Evolutionary conservation across 1,140 invertebrate species (phyloP).

Genomic region (Drosophila aff.): DNA sequence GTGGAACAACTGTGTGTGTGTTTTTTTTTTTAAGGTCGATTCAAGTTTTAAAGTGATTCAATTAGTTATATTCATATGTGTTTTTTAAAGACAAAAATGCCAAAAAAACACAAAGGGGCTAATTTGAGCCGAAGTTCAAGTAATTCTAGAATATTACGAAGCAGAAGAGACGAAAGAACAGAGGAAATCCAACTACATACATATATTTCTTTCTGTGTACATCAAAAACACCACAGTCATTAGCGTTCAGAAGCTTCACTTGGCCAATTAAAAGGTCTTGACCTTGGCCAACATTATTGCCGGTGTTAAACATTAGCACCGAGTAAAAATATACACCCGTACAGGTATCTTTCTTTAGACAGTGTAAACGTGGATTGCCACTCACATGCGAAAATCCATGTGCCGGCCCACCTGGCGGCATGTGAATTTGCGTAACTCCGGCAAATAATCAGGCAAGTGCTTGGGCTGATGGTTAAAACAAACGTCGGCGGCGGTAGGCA

Average conservation of each 20-base stretch:
- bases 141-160: too few relatives aligned
- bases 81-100: too few relatives aligned
- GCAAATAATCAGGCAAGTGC: slow-evolving; percentile 55
- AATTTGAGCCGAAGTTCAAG: too few relatives aligned
- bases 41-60: too few relatives aligned
- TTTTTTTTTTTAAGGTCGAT: too few relatives aligned
- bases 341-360: slow-evolving; percentile 41
- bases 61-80: too few relatives aligned
- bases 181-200: too few relatives aligned
- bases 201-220: neutral
- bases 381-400: slow-evolving; percentile 50
- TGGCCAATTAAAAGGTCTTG: slow-evolving; percentile 43
- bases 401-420: slow-evolving; percentile 31
- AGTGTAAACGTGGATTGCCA: slow-evolving; percentile 57
- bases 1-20: too few relatives aligned
- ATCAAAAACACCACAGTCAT: neutral
- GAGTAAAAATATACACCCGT: slow-evolving; percentile 2
- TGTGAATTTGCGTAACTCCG: slow-evolving; percentile 65
- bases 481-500: slow-evolving; percentile 31
- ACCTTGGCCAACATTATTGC: slow-evolving; percentile 69
- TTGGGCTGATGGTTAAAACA: slow-evolving; percentile 59
- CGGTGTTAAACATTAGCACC: slow-evolving; percentile 58
- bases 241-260: slow-evolving; percentile 24
- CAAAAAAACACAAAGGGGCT: too few relatives aligned
- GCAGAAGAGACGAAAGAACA: too few relatives aligned